phyloP scores from a whole-genome alignment of 2,888 invertebrate species.

The Brachynemurus nebulosus region DNA sequence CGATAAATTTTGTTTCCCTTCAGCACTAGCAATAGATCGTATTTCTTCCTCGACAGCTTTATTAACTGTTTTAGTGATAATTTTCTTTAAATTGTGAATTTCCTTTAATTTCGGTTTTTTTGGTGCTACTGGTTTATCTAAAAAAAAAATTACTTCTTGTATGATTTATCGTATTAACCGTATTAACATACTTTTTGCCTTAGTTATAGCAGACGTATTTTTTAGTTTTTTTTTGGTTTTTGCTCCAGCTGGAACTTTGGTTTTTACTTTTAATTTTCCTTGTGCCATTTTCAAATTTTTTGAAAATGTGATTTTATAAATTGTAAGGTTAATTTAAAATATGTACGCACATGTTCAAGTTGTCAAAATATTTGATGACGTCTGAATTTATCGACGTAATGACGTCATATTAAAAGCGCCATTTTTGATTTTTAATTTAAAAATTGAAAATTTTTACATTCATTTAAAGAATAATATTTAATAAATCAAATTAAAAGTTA shows the following conservation, averaged over 20 bases:
- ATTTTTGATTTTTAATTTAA: too few species aligned
- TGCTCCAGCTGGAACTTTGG: slow-evolving; percentile 40
- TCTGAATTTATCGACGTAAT: too few species aligned
- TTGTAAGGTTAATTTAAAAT: too few species aligned
- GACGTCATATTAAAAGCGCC: too few species aligned
- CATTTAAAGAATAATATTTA: too few species aligned
- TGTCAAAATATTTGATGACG: too few species aligned
- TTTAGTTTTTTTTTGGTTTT: slow-evolving; percentile 38
- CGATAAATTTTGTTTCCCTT: slow-evolving; percentile 33
- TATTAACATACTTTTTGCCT: slow-evolving; percentile 42
- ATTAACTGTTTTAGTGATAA: slow-evolving; percentile 55
- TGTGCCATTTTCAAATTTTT: slow-evolving; percentile 40
- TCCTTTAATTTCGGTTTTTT: slow-evolving; percentile 45
- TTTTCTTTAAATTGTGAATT: slow-evolving; percentile 47
- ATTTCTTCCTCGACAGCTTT: slow-evolving; percentile 52
- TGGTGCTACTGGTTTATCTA: slow-evolving; percentile 50
- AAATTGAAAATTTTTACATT: too few species aligned
- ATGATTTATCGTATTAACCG: not conserved
- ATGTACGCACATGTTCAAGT: too few species aligned
- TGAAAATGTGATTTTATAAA: too few species aligned
- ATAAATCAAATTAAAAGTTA: too few species aligned
- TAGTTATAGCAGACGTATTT: slow-evolving; percentile 39
- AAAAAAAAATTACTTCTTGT: slow-evolving; percentile 14
- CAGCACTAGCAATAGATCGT: slow-evolving; percentile 38
- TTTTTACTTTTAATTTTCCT: slow-evolving; percentile 52